These are phyloP conservation scores for Euzetes globulus DNA, from an alignment of 2,888 invertebrate genomes.

Conservation along the genomic window DNA sequence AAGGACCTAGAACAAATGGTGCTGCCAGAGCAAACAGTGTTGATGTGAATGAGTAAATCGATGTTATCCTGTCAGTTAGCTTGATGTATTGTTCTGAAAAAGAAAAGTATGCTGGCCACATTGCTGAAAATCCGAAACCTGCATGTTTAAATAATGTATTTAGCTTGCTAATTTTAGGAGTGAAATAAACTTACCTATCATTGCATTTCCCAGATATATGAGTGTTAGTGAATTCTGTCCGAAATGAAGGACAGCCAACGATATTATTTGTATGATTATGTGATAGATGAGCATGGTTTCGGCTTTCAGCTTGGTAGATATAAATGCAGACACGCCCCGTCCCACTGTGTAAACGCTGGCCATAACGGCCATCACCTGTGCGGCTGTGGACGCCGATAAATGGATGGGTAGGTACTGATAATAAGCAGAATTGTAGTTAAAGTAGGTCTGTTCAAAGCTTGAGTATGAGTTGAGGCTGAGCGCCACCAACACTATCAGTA, in stretches of 20 bases:
- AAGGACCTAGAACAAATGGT: not conserved
- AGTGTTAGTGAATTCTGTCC: not conserved
- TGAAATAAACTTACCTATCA: no score
- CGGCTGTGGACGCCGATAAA: not conserved
- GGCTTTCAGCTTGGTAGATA: not conserved
- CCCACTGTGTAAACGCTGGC: not conserved
- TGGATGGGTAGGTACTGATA: not conserved
- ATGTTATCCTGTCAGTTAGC: not conserved
- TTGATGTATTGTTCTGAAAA: not conserved
- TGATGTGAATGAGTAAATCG: not conserved
- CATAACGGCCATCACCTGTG: not conserved
- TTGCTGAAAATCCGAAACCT: slow-evolving; percentile 5
- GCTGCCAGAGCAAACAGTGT: not conserved
- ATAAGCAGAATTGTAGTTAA: not conserved
- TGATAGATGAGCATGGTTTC: not conserved
- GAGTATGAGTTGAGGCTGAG: no score
- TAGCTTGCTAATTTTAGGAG: no score
- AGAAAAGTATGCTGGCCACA: not conserved
- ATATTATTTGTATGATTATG: not conserved
- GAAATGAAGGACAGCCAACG: not conserved
- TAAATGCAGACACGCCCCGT: not conserved
- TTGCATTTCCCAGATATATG: no score
- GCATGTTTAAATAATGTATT: no score
- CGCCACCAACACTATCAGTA: not conserved
- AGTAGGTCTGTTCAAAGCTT: not conserved